phyloP scores from a whole-genome alignment of 2,113 vertebrate genomes.

The Vulpes vulpes region DNA sequence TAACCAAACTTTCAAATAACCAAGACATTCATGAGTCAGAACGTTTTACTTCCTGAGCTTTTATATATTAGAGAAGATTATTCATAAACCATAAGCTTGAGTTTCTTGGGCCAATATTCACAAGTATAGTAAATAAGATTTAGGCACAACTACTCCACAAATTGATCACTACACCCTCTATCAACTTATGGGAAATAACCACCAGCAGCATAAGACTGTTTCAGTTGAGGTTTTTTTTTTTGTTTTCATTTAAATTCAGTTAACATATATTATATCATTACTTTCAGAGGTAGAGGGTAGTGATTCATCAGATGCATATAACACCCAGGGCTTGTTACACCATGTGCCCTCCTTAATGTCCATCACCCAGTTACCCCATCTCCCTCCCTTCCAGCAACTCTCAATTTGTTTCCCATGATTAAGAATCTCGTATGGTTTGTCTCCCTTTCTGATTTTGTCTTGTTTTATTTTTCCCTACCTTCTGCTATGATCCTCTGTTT shows the following conservation, averaged over 20 bases:
- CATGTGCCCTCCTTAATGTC: background rate
- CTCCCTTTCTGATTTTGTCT: background rate
- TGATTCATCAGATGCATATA: background rate
- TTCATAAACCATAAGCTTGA: conserved; percentile 32
- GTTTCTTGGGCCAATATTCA: background rate
- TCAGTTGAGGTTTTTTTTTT: background rate
- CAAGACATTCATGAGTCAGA: background rate
- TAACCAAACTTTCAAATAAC: background rate
- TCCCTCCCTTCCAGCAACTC: background rate
- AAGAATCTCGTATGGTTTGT: background rate
- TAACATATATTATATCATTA: background rate
- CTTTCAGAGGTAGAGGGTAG: background rate
- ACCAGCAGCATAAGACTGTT: background rate
- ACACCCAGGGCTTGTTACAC: background rate
- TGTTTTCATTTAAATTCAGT: background rate
- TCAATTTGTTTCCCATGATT: background rate
- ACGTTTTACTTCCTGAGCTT: background rate
- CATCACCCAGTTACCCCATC: background rate
- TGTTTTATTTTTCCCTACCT: background rate
- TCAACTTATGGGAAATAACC: background rate
- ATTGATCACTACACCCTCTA: background rate
- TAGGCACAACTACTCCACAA: background rate
- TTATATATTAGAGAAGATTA: background rate
- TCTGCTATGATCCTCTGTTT: background rate
- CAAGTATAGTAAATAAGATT: background rate